Conservation (phyloP, 2,113 vertebrate species). For the Silurus asotus region DNA sequence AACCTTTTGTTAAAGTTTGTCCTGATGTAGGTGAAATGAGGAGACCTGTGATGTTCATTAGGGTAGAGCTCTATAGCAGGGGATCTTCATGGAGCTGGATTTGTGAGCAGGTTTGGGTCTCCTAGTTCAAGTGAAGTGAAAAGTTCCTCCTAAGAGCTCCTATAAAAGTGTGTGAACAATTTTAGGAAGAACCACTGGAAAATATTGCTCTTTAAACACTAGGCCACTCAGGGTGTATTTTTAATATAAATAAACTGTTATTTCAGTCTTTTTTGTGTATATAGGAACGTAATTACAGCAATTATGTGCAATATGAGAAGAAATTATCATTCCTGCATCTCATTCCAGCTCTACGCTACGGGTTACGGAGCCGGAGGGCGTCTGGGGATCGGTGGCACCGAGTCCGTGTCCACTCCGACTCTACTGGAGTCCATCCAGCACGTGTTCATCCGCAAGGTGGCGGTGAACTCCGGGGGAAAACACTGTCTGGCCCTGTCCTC, state of each 20-base stretch:
- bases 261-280: not conserved
- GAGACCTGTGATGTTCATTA: no score
- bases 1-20: no score
- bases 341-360: conserved; percentile 88
- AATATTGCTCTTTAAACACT: no score
- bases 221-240: not conserved
- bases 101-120: no score
- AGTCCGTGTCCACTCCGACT: conserved; percentile 95
- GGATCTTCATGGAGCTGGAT: no score
- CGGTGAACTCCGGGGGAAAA: conserved; percentile 97
- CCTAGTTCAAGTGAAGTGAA: no score
- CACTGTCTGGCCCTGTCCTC: conserved; percentile 95
- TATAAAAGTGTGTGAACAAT: no score
- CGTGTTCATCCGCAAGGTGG: conserved; percentile 96
- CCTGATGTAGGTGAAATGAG: no score
- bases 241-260: not conserved
- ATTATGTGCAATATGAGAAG: not conserved
- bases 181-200: no score
- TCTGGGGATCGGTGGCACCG: conserved; percentile 93
- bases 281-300: not conserved
- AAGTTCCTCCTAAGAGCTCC: no score
- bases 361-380: conserved; percentile 97
- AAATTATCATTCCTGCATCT: conserved; percentile 6
- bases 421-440: conserved; percentile 97
- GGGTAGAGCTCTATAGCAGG: no score